Percentiles rank a stretch among this genome's conserved stretches.
Conservation (phyloP, 1,140 invertebrate genomes). For the Amyelois transitella region DNA sequence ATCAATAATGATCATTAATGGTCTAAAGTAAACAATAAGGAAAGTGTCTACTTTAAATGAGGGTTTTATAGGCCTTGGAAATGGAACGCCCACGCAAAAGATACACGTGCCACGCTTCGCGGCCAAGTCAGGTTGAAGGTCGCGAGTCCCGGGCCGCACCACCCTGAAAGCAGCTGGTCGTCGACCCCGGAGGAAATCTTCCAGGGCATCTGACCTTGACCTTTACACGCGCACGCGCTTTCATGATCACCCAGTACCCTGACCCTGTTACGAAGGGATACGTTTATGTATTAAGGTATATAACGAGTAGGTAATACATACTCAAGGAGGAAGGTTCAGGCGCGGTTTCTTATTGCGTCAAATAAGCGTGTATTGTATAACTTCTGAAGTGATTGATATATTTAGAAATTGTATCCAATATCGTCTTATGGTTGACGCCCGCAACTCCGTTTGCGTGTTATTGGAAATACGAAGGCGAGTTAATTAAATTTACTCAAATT, state of each 20-base stretch:
- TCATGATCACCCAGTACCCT: constrained; percentile 51
- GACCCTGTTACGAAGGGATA: constrained; percentile 57
- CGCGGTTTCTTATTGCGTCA: not conserved
- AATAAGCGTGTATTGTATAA: not conserved
- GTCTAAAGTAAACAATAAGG: too few relatives aligned
- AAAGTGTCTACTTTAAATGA: too few relatives aligned
- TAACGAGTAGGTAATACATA: constrained; percentile 6
- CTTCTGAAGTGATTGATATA: too few relatives aligned
- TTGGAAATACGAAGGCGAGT: too few relatives aligned
- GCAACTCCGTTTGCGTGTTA: too few relatives aligned
- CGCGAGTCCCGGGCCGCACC: constrained; percentile 44
- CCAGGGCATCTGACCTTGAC: constrained; percentile 65
- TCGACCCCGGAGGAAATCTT: constrained; percentile 65
- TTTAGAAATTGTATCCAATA: too few relatives aligned
- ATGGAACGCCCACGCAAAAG: constrained; percentile 41
- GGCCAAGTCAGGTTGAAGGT: constrained; percentile 59
- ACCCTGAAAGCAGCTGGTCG: constrained; percentile 56
- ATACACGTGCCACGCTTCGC: constrained; percentile 56
- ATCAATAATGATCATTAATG: too few relatives aligned
- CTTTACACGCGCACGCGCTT: constrained; percentile 66
- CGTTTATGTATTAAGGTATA: constrained; percentile 28
- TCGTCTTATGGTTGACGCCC: too few relatives aligned
- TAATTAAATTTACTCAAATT: too few relatives aligned
- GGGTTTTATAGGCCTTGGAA: constrained; percentile 7
- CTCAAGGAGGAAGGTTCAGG: constrained; percentile 10